Evolutionary conservation across 1,140 invertebrate genomes (phyloP).

Genomic region (Nasonia vitripennis): DNA sequence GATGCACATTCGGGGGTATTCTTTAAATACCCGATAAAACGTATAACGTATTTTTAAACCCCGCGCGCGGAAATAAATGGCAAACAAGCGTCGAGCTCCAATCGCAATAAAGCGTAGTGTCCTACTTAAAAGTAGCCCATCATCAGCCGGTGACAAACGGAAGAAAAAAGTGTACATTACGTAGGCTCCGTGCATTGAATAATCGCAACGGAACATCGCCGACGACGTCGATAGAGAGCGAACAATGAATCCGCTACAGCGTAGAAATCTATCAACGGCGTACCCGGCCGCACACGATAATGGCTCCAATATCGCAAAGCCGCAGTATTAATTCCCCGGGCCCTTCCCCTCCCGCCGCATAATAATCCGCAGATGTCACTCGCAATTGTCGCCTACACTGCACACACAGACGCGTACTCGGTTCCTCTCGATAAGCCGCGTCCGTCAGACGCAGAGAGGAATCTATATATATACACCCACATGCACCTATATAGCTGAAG

Average conservation of each 20-base stretch:
- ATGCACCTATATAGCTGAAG: background rate
- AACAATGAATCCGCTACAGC: too few relatives aligned
- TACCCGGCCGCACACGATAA: too few relatives aligned
- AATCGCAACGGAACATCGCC: too few relatives aligned
- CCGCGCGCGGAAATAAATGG: background rate
- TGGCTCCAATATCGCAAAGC: too few relatives aligned
- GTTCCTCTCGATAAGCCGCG: too few relatives aligned
- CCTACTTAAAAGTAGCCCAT: background rate
- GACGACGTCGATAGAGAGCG: too few relatives aligned
- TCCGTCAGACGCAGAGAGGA: too few relatives aligned
- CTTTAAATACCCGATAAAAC: background rate
- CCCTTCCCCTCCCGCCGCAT: background rate
- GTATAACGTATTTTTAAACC: background rate
- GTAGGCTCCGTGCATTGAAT: too few relatives aligned
- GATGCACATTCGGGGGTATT: background rate
- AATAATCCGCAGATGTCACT: background rate
- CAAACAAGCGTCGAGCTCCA: background rate
- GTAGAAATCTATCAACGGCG: background rate
- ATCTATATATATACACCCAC: background rate
- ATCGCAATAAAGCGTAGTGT: background rate
- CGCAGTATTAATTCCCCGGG: background rate
- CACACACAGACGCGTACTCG: too few relatives aligned
- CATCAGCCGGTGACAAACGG: too few relatives aligned
- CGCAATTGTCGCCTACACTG: background rate
- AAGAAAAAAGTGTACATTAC: too few relatives aligned